Conservation (phyloP, 2,113 vertebrate species). For the Scomber scombrus region DNA sequence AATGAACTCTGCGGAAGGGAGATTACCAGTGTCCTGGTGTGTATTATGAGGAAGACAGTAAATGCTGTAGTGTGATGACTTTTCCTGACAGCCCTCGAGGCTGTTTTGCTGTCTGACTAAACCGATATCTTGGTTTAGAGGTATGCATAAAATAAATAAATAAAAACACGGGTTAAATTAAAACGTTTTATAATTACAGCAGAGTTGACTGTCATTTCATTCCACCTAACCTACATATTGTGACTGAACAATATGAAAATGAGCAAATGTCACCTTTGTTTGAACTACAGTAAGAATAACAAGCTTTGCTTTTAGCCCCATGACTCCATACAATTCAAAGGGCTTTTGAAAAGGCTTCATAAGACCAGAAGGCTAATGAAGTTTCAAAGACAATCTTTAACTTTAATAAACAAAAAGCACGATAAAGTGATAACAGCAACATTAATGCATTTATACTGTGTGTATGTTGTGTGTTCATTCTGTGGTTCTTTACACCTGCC, state of each 20-base stretch:
- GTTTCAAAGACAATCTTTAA: neutral
- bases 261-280: conserved; percentile 12
- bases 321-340: neutral
- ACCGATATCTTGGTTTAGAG: conserved; percentile 17
- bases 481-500: no score
- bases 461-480: neutral
- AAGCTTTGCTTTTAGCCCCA: conserved; percentile 13
- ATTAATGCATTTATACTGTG: neutral
- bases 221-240: neutral
- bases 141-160: conserved; percentile 22
- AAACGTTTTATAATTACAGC: conserved; percentile 3
- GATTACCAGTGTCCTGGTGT: conserved; percentile 24
- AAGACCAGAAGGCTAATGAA: neutral
- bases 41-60: conserved; percentile 33
- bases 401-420: neutral
- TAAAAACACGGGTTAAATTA: neutral
- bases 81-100: conserved; percentile 21
- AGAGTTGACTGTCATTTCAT: conserved; percentile 6
- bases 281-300: conserved; percentile 11
- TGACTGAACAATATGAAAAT: no score
- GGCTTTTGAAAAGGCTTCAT: neutral
- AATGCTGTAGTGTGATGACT: conserved; percentile 20
- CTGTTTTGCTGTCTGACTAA: conserved; percentile 29
- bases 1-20: conserved; percentile 34
- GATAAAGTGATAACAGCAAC: no score